These are phyloP conservation scores for Boleophthalmus pectinirostris DNA, from an alignment of 2,113 vertebrate genomes.

Conservation along the genomic window DNA sequence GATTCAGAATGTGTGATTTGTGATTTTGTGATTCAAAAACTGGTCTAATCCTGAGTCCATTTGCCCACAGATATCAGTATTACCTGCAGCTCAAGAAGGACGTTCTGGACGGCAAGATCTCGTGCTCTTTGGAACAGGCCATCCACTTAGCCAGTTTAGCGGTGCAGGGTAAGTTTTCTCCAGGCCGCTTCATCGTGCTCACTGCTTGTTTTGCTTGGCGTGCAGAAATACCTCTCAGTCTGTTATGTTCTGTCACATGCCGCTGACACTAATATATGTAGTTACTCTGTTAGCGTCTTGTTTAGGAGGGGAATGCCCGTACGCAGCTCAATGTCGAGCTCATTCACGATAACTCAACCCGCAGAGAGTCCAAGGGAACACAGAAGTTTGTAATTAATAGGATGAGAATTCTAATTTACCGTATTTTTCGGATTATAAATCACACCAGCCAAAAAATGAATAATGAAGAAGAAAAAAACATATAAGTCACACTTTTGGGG, in stretches of 20 bases:
- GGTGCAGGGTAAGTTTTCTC: constrained; percentile 87
- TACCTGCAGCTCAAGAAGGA: constrained; percentile 98
- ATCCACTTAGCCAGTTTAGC: constrained; percentile 93
- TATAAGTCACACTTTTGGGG: too few species aligned
- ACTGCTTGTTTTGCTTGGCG: not conserved
- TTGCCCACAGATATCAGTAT: constrained; percentile 91
- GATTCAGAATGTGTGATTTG: too few species aligned
- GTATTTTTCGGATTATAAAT: too few species aligned
- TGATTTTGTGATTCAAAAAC: not conserved
- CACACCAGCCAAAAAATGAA: too few species aligned
- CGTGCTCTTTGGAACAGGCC: constrained; percentile 92
- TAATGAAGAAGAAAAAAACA: too few species aligned
- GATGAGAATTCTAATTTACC: constrained; percentile 15
- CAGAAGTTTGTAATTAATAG: not conserved
- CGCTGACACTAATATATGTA: not conserved
- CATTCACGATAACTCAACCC: not conserved
- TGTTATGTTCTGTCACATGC: not conserved
- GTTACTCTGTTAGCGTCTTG: not conserved
- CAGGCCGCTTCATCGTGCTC: not conserved
- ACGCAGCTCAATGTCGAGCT: not conserved
- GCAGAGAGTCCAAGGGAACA: not conserved
- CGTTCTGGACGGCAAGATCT: constrained; percentile 92
- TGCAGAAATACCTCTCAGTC: not conserved
- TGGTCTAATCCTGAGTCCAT: not conserved
- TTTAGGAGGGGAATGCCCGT: not conserved